Evolutionary conservation across 2,888 invertebrate species (phyloP).

Genomic region (Calameuta idolon): DNA sequence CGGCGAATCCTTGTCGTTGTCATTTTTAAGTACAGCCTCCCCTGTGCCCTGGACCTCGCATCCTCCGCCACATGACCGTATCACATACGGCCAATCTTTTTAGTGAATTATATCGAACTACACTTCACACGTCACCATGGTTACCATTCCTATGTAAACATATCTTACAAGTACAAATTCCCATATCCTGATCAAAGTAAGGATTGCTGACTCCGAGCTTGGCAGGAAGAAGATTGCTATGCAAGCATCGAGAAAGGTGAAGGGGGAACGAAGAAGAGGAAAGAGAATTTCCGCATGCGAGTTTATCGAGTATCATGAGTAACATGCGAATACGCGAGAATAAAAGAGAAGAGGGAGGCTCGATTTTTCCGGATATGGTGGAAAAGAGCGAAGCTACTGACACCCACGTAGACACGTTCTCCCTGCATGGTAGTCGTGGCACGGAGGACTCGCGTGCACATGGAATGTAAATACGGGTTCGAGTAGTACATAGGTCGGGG

Average conservation of each 20-base stretch:
- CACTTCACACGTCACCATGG: neutral
- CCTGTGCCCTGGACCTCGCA: neutral
- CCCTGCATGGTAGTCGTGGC: neutral
- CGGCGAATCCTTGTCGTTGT: neutral
- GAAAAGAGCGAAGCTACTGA: neutral
- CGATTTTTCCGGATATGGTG: neutral
- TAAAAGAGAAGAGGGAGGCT: neutral
- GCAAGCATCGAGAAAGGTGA: neutral
- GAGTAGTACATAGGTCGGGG: neutral
- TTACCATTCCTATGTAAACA: neutral
- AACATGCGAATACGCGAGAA: neutral
- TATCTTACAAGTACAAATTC: neutral
- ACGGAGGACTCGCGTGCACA: neutral
- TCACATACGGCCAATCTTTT: neutral
- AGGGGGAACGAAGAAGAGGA: neutral
- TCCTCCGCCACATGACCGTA: neutral
- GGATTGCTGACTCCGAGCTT: neutral
- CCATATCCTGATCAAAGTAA: neutral
- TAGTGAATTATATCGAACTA: neutral
- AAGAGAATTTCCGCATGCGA: neutral
- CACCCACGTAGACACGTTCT: neutral
- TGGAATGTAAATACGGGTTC: slow-evolving; percentile 5
- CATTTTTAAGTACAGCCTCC: neutral
- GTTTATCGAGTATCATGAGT: neutral
- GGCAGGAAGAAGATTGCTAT: neutral